Conservation (phyloP, 2,797 vertebrate genomes). For the Ibycter americanus region DNA sequence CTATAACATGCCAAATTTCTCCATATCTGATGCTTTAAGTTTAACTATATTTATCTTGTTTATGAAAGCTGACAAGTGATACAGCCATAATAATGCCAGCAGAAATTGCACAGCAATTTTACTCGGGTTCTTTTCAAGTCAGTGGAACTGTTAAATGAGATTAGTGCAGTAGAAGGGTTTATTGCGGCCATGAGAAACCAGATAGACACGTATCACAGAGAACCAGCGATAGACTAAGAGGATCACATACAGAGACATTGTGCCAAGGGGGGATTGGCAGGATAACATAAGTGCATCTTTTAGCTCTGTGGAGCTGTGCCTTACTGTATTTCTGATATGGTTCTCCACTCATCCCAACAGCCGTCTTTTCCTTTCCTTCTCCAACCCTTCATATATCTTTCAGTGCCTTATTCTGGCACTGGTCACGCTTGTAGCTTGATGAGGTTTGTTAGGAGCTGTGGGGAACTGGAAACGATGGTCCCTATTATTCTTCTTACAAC, state of each 20-base stretch:
- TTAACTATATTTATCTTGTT: conserved; percentile 58
- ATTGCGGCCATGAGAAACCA: conserved; percentile 46
- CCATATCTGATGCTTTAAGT: conserved; percentile 50
- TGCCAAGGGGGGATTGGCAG: conserved; percentile 44
- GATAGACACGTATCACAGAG: conserved; percentile 60
- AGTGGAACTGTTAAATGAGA: conserved; percentile 66
- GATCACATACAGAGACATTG: conserved; percentile 32
- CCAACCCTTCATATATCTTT: background rate
- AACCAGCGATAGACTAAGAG: conserved; percentile 38
- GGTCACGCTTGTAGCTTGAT: background rate
- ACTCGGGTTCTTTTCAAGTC: conserved; percentile 49
- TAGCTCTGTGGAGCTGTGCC: background rate
- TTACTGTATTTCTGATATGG: background rate
- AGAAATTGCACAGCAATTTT: conserved; percentile 60
- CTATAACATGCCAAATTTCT: conserved; percentile 16
- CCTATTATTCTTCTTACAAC: background rate
- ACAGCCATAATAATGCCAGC: conserved; percentile 34
- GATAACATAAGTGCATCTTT: conserved; percentile 17
- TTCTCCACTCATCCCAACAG: conserved; percentile 19
- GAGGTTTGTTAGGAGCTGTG: background rate
- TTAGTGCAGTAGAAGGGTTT: conserved; percentile 56
- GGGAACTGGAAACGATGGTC: background rate
- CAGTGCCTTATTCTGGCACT: background rate
- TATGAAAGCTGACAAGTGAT: conserved; percentile 56
- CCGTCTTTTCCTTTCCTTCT: conserved; percentile 1